Evolutionary conservation across 2,113 vertebrate genomes (phyloP).

Genomic region (Phycodurus eques): DNA sequence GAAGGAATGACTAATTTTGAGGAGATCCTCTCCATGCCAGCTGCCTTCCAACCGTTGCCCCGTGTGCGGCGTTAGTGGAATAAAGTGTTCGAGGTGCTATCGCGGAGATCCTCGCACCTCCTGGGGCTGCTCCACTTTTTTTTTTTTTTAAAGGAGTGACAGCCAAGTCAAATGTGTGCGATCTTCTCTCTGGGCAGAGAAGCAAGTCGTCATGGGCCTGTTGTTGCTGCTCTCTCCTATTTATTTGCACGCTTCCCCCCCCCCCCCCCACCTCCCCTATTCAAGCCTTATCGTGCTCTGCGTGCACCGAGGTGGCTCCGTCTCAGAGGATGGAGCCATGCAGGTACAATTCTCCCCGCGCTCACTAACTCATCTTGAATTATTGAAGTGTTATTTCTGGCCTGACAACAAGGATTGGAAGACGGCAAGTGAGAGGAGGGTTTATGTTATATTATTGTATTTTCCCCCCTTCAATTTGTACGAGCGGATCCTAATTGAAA

Average conservation of each 20-base stretch:
- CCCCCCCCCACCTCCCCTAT: neutral
- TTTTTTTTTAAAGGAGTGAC: neutral
- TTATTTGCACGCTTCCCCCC: slow-evolving; percentile 67
- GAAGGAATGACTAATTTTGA: neutral
- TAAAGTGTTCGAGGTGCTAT: slow-evolving; percentile 55
- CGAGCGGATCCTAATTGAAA: slow-evolving; percentile 42
- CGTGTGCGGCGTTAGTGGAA: slow-evolving; percentile 20
- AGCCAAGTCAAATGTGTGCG: slow-evolving; percentile 61
- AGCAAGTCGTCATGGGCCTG: slow-evolving; percentile 69
- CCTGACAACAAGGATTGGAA: slow-evolving; percentile 21
- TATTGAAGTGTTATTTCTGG: slow-evolving; percentile 71
- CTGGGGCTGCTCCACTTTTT: slow-evolving; percentile 45
- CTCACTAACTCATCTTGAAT: slow-evolving; percentile 74
- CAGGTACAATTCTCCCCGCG: slow-evolving; percentile 70
- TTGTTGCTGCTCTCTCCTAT: slow-evolving; percentile 71
- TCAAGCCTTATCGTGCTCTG: slow-evolving; percentile 63
- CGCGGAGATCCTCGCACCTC: slow-evolving; percentile 54
- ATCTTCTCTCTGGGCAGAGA: slow-evolving; percentile 50
- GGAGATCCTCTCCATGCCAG: neutral
- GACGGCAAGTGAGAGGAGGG: slow-evolving; percentile 26
- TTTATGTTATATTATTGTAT: slow-evolving; percentile 24
- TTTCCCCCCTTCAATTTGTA: slow-evolving; percentile 4
- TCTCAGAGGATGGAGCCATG: slow-evolving; percentile 71
- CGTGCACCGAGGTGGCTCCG: slow-evolving; percentile 72
- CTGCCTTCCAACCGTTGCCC: neutral